Base-by-base conservation (phyloP, 2,113 vertebrate genomes). In the Synchiropus splendidus region DNA sequence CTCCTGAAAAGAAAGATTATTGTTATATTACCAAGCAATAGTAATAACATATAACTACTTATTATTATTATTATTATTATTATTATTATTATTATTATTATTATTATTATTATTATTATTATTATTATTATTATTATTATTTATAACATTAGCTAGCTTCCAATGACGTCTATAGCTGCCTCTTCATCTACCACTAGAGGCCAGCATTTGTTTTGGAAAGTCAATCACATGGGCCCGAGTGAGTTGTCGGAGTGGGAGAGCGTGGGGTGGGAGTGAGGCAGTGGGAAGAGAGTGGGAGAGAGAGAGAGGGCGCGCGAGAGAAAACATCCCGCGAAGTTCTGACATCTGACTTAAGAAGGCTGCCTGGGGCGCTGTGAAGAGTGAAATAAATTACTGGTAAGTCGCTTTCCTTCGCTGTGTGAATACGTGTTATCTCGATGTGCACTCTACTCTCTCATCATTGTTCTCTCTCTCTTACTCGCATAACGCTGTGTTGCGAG, bases 291-390 rank as follows among this genome's bases (percentile, higher is more conserved):
- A 34, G 50, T 45, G 51, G 32, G 55, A 42, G 45, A 40, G 43
- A 16, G 51, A 13, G 51, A 9, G 46, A 44, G 34, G 2, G 38
- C 18, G 21, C 21, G 30, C 33, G 50, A 34, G 36, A 61, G 51
- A 31, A 67, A 42, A 41, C 54, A 72, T 56, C 51, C 72, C 63
- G 21, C 39, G 58, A 77, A 79, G 70, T 79, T 79, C 65, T 58
- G 53, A 54, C 62, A 58, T 44, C 56, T 49, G 48, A 36, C 17
- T 54, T 48, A 42, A 31, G 51, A 61, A 36, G 18, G 49, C 58
- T 45, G 41, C 13, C 30, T 6, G 14, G 16, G 45, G 15, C 43
- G 50, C 39, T 10, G 35, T n/a, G 15, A 13, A 55, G 40, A 45
- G 39, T 18, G 47, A 41, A 48, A 66, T 27, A 60, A 74, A 51